phyloP scores from a whole-genome alignment of 2,113 vertebrate species.

The Saimiri boliviensis region DNA sequence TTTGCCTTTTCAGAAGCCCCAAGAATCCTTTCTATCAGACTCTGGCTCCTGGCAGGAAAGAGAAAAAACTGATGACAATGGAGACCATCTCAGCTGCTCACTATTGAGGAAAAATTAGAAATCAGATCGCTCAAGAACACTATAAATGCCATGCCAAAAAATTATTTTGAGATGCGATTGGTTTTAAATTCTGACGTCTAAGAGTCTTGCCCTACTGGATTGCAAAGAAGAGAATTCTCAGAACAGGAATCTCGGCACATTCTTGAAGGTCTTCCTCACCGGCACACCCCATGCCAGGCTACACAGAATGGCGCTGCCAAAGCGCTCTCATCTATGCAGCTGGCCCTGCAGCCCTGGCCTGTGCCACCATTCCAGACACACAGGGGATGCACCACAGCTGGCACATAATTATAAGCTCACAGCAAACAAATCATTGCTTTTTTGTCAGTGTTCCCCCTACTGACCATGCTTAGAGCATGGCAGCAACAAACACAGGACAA shows the following conservation, averaged over 20 bases:
- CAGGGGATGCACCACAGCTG: conserved; percentile 36
- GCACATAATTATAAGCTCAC: conserved; percentile 50
- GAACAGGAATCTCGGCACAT: not conserved
- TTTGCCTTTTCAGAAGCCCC: not conserved
- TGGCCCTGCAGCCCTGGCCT: not conserved
- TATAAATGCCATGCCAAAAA: not conserved
- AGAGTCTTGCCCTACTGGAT: not conserved
- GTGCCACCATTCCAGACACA: not conserved
- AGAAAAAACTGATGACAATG: not conserved
- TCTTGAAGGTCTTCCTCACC: not conserved
- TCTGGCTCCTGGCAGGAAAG: not conserved
- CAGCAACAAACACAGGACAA: not conserved
- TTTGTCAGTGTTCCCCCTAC: not conserved
- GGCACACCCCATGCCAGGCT: fast-evolving
- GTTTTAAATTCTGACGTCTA: conserved; percentile 5
- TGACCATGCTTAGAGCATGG: not conserved
- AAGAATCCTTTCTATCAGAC: not conserved
- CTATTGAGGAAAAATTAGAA: conserved; percentile 32
- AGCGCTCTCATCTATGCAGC: not conserved
- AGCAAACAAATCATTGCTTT: conserved; percentile 48
- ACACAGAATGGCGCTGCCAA: not conserved
- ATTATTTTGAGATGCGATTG: conserved; percentile 19
- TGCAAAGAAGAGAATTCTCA: not conserved
- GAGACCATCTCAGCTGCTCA: not conserved
- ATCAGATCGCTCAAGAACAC: not conserved